phyloP scores from a whole-genome alignment of 2,113 vertebrate genomes.

The Mobula birostris region DNA sequence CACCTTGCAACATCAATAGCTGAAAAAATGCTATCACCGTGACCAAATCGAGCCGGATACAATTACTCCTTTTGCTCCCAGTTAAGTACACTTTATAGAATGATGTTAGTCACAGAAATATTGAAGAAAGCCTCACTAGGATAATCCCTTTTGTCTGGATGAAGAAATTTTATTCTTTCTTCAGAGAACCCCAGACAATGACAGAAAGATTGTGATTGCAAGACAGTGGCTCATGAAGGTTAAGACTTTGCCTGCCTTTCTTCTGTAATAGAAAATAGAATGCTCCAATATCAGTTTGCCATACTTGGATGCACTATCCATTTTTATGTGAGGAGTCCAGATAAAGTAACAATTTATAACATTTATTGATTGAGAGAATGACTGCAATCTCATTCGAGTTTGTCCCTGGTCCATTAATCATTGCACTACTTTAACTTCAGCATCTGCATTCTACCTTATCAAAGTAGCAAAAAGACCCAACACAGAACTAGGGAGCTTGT shows the following conservation, averaged over 20 bases:
- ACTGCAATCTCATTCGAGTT: not conserved
- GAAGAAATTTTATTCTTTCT: not conserved
- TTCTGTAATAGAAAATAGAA: not conserved
- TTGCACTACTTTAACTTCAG: not conserved
- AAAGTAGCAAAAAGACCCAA: not conserved
- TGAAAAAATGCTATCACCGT: not conserved
- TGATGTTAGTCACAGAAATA: conserved; percentile 13
- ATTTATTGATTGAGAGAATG: not conserved
- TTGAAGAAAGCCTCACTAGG: not conserved
- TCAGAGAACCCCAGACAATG: not conserved
- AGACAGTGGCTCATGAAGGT: not conserved
- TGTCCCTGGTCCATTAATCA: not conserved
- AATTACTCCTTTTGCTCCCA: not conserved
- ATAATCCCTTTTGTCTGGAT: not conserved
- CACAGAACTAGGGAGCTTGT: too few species aligned
- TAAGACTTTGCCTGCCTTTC: not conserved
- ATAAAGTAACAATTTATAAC: not conserved
- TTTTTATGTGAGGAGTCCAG: not conserved
- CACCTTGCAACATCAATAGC: not conserved
- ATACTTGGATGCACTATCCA: not conserved
- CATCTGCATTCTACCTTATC: not conserved
- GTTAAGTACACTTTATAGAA: not conserved
- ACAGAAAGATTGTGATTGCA: not conserved
- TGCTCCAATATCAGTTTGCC: not conserved
- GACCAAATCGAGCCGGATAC: not conserved